Base-by-base conservation (phyloP, 2,797 vertebrate genomes). In the Sandelia bainsii region DNA sequence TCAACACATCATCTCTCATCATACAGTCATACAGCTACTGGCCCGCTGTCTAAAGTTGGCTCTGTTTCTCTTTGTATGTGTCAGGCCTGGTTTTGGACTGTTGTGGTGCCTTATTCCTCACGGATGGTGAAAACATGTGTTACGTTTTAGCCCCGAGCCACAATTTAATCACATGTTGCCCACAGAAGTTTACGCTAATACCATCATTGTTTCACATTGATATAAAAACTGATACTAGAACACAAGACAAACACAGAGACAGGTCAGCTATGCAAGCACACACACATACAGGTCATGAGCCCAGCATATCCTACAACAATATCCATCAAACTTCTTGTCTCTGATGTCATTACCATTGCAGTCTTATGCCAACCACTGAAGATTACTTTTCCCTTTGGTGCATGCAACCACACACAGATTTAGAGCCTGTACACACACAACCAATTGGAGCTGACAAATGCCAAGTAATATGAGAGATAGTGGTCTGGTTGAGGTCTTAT, bases 391-490 rank as follows among this genome's bases (percentile, higher is more conserved):
- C 70, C 57, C 50, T 71, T 82, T 82, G 76, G 75, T 54, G 1
- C 40, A 53, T 39, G 32, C 54, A 69, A 39, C 53, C 53, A 45
- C 77, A 67, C 52, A 71, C 75, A 44, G 8, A 72, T 65, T 63
- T 73, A 78, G 53, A 76, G 37, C 13, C 6, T 48, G 22, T 59
- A 60, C 9, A 54, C 58, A 62, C 37, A 69, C 46, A 66, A 74
- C 64, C 79, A 83, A 88, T 81, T 85, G 83, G 17, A 60, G 63
- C 32, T 72, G 71, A 84, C 85, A 85, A 88, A 85, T 82, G 74
- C 74, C 81, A 83, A 87, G 89, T 85, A 89, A 91, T 73, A 88
- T 75, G 74, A 75, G 81, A 71, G 79, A 80, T 84, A 86, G 82
- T 77, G 84, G 87, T 87, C 77, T 54, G 73, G 58, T 80, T 25